Evolutionary conservation across 2,797 vertebrate species (phyloP).

Genomic region (Enteromius anoplus): DNA sequence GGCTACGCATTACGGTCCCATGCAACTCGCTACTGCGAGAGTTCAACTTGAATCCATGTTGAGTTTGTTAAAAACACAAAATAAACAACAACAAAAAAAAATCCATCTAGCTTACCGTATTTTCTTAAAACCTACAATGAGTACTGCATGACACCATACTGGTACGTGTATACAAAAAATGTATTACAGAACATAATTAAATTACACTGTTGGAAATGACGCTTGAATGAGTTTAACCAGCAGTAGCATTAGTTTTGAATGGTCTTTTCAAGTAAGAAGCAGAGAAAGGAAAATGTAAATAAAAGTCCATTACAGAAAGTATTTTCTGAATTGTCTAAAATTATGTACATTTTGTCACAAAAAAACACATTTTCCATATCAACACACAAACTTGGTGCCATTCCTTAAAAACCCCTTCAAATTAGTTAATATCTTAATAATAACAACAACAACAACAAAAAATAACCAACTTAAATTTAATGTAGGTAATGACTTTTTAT

Average conservation of each 20-base stretch:
- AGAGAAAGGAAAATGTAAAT: constrained; percentile 57
- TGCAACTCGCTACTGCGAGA: constrained; percentile 34
- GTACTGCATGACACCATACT: constrained; percentile 79
- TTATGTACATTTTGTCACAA: constrained; percentile 79
- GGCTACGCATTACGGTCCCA: constrained; percentile 46
- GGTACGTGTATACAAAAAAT: constrained; percentile 80
- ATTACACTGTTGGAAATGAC: constrained; percentile 74
- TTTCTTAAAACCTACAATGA: constrained; percentile 74
- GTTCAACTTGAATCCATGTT: constrained; percentile 40
- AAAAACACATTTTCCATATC: constrained; percentile 66
- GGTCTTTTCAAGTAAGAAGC: constrained; percentile 75
- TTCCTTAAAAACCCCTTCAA: constrained; percentile 50
- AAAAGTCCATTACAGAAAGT: constrained; percentile 54
- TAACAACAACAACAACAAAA: constrained; percentile 31
- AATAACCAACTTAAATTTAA: constrained; percentile 56
- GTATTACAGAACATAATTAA: constrained; percentile 74
- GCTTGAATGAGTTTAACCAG: constrained; percentile 66
- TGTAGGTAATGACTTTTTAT: constrained; percentile 53
- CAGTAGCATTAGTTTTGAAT: constrained; percentile 67
- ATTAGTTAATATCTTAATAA: constrained; percentile 39
- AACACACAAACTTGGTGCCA: constrained; percentile 59
- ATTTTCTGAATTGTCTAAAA: constrained; percentile 70
- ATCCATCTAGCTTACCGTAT: constrained; percentile 72
- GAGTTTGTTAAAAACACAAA: constrained; percentile 36
- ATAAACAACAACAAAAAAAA: constrained; percentile 54